Evolutionary conservation across 2,113 vertebrate species (phyloP), one percentile per base, ranked within the genome.

Genomic region (Pardalotus punctatus): DNA sequence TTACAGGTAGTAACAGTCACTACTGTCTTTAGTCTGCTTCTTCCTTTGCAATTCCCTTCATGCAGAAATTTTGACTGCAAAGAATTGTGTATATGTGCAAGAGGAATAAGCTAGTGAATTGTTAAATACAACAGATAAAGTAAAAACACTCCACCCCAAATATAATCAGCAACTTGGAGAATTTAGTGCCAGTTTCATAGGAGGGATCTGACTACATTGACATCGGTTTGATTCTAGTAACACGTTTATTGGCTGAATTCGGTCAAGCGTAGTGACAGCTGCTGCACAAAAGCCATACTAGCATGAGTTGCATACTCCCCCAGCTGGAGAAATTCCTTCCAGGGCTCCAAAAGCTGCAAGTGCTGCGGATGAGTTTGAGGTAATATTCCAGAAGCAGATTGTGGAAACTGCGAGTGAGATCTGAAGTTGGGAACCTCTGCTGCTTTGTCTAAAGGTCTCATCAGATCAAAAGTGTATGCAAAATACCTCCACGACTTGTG

Each of bases 1-100:
- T 15, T 28, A 24, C 6, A 62, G 74, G n/a, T 23, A 64, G 33
- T n/a, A 77, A 57, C 2, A 20, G 38, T 31, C 0, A 0, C 27
- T 81, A 4, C 47, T 81, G 67, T 84, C 25, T 48, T 43, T 21
- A 0, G 1, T 12, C 43, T 77, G 16, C 40, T 64, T 94, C 33
- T 85, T 29, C 35, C 20, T 56, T 47, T 74, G 31, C 23, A 69
- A 21, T 90, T 88, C 8, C 36, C 19, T 73, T 73, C 5, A 35
- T 23, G 9, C 4, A 74, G 66, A 67, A 60, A 23, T 17, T 45
- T 15, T 80, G 45, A 43, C 40, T 60, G 12, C 6, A 33, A 64
- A 53, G 12, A 79, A 33, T 19, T 76, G 51, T 19, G 4, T 7
- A 3, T 47, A 23, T 48, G 20, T 56, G 29, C 17, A 64, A 76